Conservation (phyloP, 2,888 invertebrate genomes). For the Perdita meconis region DNA sequence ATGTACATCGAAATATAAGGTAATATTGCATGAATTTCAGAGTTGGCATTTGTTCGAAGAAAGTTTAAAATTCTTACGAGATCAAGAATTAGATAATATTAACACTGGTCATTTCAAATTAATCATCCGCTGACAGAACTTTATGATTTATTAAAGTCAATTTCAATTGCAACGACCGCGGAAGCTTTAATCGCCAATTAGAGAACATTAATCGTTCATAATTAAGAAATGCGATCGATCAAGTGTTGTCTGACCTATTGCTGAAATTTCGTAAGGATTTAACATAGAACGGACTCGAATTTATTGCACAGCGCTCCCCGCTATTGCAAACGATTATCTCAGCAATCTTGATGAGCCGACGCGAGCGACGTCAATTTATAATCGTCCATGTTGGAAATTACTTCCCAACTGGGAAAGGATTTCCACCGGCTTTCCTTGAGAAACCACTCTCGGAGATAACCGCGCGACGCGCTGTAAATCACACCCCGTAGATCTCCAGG, state of each 20-base stretch:
- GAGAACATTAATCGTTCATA: conserved; percentile 6
- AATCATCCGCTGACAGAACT: not conserved
- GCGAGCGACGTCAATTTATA: conserved; percentile 44
- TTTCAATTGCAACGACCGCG: not conserved
- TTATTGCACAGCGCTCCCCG: not conserved
- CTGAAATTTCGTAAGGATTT: conserved; percentile 9
- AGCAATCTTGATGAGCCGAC: conserved; percentile 7
- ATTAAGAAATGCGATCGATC: conserved; percentile 20
- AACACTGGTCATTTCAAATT: not conserved
- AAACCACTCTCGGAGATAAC: conserved; percentile 33
- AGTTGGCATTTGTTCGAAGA: too few relatives aligned
- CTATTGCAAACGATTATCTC: conserved; percentile 21
- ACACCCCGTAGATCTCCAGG: not conserved
- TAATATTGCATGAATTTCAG: too few relatives aligned
- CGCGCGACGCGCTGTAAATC: not conserved
- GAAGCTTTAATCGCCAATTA: not conserved
- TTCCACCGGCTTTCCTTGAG: conserved; percentile 42
- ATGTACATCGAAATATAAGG: too few relatives aligned
- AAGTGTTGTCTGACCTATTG: not conserved
- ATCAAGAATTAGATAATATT: not conserved
- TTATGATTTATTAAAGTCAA: not conserved
- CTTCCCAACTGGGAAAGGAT: conserved; percentile 57
- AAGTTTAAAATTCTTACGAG: too few relatives aligned
- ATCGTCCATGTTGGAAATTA: conserved; percentile 16
- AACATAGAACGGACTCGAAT: not conserved